Evolutionary conservation across 2,113 vertebrate species (phyloP).

Genomic region (Sigmodon hispidus): DNA sequence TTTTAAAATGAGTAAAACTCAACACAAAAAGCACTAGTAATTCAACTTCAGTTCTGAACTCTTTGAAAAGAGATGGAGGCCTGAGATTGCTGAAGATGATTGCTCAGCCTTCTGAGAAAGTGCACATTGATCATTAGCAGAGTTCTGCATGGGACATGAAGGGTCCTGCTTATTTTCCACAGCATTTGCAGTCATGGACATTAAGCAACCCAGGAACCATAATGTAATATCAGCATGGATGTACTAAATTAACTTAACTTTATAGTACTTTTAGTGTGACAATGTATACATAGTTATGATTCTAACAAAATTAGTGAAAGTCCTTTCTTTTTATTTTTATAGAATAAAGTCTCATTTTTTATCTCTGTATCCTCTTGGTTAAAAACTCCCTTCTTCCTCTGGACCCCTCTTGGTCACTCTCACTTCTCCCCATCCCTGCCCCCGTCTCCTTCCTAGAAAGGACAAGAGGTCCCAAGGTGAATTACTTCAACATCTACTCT

Average conservation of each 20-base stretch:
- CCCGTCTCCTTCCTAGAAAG: no score
- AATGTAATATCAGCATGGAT: rapidly evolving
- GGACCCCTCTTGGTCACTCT: no score
- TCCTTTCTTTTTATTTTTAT: no score
- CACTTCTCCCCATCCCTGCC: no score
- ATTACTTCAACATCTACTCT: no score
- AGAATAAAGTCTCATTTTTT: no score
- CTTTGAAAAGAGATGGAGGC: not conserved
- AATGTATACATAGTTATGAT: not conserved
- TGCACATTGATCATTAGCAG: not conserved
- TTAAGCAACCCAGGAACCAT: not conserved
- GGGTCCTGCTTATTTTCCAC: not conserved
- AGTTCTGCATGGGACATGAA: not conserved
- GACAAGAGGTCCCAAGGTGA: no score
- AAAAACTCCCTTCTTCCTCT: no score
- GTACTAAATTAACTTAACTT: not conserved
- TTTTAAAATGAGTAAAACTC: not conserved
- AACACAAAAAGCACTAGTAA: not conserved
- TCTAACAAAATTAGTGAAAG: not conserved
- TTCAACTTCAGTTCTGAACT: not conserved
- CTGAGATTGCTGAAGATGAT: not conserved
- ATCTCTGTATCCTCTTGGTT: no score
- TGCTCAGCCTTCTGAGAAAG: rapidly evolving
- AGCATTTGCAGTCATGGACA: not conserved
- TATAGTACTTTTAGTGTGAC: not conserved